A percentile compares a stretch with the other conserved stretches of the same genome.
Evolutionary conservation across 2,113 vertebrate genomes (phyloP).

Genomic region (Psephotus haematonotus): DNA sequence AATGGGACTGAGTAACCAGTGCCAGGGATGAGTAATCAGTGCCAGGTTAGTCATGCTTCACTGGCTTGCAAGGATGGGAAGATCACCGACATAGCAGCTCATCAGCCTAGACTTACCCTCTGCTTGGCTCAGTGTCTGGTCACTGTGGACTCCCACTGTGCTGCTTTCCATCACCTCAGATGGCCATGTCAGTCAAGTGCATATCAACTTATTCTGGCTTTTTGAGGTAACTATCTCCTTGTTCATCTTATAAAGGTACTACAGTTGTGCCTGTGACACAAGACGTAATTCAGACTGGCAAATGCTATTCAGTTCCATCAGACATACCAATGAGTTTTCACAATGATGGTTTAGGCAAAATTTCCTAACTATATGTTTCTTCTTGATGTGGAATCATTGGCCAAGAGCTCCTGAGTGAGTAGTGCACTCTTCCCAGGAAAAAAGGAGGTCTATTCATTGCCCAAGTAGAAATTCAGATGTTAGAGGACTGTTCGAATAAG

Average conservation of each 20-base stretch:
- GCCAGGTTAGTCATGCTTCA: constrained; percentile 16
- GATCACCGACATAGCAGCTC: neutral
- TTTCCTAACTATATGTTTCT: neutral
- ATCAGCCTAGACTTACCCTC: neutral
- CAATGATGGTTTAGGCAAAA: neutral
- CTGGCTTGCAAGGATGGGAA: neutral
- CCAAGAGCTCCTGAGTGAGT: neutral
- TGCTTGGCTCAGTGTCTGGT: neutral
- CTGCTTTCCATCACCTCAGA: neutral
- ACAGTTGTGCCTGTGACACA: neutral
- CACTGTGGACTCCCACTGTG: neutral
- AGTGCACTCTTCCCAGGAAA: neutral
- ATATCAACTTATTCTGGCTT: neutral
- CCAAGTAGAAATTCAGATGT: neutral
- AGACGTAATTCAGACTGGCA: neutral
- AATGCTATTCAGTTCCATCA: neutral
- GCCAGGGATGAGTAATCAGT: constrained; percentile 35
- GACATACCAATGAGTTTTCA: neutral
- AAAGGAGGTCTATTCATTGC: neutral
- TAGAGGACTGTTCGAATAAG: neutral
- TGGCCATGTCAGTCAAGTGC: neutral
- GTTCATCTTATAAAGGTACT: neutral
- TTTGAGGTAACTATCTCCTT: neutral
- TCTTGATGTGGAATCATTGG: neutral
- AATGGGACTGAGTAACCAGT: neutral